phyloP scores from a whole-genome alignment of 1,140 invertebrate species.

The Ectropis grisescens region DNA sequence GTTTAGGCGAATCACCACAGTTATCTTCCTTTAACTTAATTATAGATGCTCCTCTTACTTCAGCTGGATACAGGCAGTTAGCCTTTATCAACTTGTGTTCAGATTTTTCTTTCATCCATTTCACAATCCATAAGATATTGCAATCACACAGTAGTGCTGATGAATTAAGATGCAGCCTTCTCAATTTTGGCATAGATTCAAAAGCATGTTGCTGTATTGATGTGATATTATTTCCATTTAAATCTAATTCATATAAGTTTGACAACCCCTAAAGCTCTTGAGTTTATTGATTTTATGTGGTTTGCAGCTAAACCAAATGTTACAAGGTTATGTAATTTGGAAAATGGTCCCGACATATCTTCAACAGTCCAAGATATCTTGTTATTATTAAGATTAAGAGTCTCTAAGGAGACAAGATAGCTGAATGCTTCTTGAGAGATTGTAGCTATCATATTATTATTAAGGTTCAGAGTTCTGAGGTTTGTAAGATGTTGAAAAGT shows the following conservation, averaged over 20 bases:
- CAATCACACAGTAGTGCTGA: slow-evolving; percentile 88
- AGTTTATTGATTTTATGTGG: slow-evolving; percentile 88
- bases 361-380: slow-evolving; percentile 92
- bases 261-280: slow-evolving; percentile 86
- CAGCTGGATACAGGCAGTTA: slow-evolving; percentile 84
- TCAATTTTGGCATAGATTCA: slow-evolving; percentile 74
- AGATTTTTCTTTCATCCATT: slow-evolving; percentile 75
- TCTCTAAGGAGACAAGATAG: slow-evolving; percentile 78
- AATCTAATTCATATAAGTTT: slow-evolving; percentile 78
- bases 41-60: slow-evolving; percentile 77
- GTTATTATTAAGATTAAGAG: slow-evolving; percentile 85
- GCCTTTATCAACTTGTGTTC: slow-evolving; percentile 70
- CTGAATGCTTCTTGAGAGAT: slow-evolving; percentile 88
- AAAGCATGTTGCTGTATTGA: slow-evolving; percentile 88
- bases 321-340: slow-evolving; percentile 78
- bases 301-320: slow-evolving; percentile 84
- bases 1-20: slow-evolving; percentile 90
- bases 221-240: slow-evolving; percentile 85
- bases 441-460: slow-evolving; percentile 84
- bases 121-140: slow-evolving; percentile 82
- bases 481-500: slow-evolving; percentile 82
- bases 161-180: slow-evolving; percentile 76
- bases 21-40: slow-evolving; percentile 76
- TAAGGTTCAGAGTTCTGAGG: slow-evolving; percentile 80
- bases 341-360: slow-evolving; percentile 85